Base-by-base conservation (phyloP, 2,113 vertebrate species). In the Ovis aries region DNA sequence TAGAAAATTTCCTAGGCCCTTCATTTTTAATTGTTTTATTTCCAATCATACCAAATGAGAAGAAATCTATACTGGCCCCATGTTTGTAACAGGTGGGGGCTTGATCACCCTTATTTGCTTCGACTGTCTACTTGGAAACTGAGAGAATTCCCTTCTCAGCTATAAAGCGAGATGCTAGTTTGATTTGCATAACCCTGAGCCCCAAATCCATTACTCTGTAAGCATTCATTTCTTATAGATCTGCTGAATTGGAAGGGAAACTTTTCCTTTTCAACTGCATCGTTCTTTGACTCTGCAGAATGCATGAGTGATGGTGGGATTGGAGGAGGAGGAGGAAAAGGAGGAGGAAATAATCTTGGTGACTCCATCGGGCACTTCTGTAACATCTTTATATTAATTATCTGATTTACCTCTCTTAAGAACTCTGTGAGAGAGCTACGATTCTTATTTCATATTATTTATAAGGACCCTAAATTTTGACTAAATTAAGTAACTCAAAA, bases 401-500 rank as follows among this genome's bases (percentile, higher is more conserved):
- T 57, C 13, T 90, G 33, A 82, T 59, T 94, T 90, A 67, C 71
- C 53, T 48, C 16, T 90, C 40, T 87, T 83, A 92, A 86, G 23
- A 40, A 64, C 27, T 87, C 59, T 92, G 55, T 64, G 33, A 92
- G n/a, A 82, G 10, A 86, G 40, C 67, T 95, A 57, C 10, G 64
- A 29, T 88, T 93, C 21, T 96, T 95, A 27, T n/a, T n/a, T 53
- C 29, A n/a, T 71, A 52, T 92, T 94, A 59, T 48, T 95, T 95
- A 33, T 52, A 89, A 96, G 59, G 60, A 88, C 84, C 83, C 9
- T 74, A 74, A 92, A 29, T 15, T 57, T 48, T 95, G 77, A 40
- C 7, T 96, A 86, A 88, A 94, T 88, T 93, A 95, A 95, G 27
- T 62, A 90, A 98, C 29, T 81, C 13, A 90, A 85, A 94, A 48